Conservation (phyloP, 2,888 invertebrate genomes). For the Incurvaria masculella region DNA sequence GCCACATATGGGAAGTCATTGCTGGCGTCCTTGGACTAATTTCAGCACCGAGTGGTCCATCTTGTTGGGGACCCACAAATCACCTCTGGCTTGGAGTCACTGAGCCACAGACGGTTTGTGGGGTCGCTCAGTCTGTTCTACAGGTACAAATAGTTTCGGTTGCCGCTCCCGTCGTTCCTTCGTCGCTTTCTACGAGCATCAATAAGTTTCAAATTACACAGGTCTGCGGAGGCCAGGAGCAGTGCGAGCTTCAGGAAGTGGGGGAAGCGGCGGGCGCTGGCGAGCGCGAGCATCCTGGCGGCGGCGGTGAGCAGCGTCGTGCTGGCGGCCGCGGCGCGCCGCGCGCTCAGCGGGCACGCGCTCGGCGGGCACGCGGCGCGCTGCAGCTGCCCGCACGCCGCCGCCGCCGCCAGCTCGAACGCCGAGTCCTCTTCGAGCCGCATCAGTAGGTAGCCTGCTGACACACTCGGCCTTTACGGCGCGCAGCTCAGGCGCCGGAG, state of each 20-base stretch:
- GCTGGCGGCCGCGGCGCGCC: constrained; percentile 24
- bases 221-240: constrained; percentile 28
- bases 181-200: too few species aligned
- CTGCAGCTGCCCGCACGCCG: constrained; percentile 31
- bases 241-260: constrained; percentile 29
- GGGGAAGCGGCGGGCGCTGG: constrained; percentile 24
- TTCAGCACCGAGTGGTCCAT: too few species aligned
- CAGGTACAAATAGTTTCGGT: too few species aligned
- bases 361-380: constrained; percentile 23
- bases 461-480: not conserved
- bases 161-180: too few species aligned
- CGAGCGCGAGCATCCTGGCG: constrained; percentile 31
- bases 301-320: constrained; percentile 23
- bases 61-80: too few species aligned
- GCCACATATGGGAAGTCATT: not conserved
- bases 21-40: too few species aligned
- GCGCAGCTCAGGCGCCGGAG: too few species aligned
- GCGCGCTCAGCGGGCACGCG: constrained; percentile 14
- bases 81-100: too few species aligned
- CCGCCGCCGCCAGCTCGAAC: constrained; percentile 28
- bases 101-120: too few species aligned
- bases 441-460: constrained; percentile 33
- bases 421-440: constrained; percentile 27
- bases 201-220: constrained; percentile 26
- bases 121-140: too few species aligned